These are phyloP conservation scores for Brachionus rubens DNA, from an alignment of 1,140 invertebrate species.

Conservation along the genomic window DNA sequence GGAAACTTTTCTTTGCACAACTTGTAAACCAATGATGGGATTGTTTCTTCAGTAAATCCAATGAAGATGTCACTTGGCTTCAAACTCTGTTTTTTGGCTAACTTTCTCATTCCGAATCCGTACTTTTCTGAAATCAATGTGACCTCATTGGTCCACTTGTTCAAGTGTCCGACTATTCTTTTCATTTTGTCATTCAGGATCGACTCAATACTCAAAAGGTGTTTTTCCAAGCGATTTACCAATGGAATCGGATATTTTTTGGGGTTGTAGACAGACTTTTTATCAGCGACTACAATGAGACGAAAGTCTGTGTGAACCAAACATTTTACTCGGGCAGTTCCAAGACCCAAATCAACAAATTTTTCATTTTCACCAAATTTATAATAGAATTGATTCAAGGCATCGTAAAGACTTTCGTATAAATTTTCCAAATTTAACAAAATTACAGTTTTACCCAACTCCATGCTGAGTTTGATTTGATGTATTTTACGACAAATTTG, in stretches of 20 bases:
- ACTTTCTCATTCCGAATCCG: background rate
- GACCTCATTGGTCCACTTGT: conserved; percentile 52
- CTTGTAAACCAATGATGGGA: conserved; percentile 51
- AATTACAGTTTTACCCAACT: conserved; percentile 56
- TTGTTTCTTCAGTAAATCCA: conserved; percentile 54
- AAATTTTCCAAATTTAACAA: conserved; percentile 56
- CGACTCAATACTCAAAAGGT: conserved; percentile 52
- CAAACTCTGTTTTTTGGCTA: background rate
- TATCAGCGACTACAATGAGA: conserved; percentile 56
- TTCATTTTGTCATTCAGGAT: conserved; percentile 51
- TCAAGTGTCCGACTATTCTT: conserved; percentile 48
- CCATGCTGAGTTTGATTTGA: conserved; percentile 58
- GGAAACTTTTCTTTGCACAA: conserved; percentile 37
- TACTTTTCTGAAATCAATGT: conserved; percentile 26
- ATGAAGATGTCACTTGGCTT: conserved; percentile 33
- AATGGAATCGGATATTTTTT: conserved; percentile 55
- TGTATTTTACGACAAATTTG: conserved; percentile 59
- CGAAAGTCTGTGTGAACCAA: conserved; percentile 55
- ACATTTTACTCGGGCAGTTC: conserved; percentile 57
- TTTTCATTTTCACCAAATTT: conserved; percentile 52
- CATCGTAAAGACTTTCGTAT: conserved; percentile 58
- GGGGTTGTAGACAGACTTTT: conserved; percentile 52
- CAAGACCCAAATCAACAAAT: conserved; percentile 57
- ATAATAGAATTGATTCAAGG: conserved; percentile 58
- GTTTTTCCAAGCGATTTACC: conserved; percentile 57